phyloP scores from a whole-genome alignment of 2,113 vertebrate species.

The Stegostoma tigrinum region DNA sequence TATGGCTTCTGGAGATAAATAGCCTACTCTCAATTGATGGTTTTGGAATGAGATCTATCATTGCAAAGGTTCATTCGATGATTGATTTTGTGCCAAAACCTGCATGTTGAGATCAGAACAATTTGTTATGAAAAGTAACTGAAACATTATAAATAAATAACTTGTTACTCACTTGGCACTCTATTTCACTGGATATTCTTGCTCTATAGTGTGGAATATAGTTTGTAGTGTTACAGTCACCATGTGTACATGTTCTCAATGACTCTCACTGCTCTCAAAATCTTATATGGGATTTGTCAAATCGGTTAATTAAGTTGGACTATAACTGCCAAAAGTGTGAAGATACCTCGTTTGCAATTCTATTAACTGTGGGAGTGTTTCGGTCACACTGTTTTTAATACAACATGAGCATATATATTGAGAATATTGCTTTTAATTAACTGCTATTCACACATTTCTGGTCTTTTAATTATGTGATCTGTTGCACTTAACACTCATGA shows the following conservation, averaged over 20 bases:
- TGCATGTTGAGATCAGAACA: not conserved
- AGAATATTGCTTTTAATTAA: not conserved
- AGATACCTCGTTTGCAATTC: not conserved
- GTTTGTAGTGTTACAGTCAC: not conserved
- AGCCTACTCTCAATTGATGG: not conserved
- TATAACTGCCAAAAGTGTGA: not conserved
- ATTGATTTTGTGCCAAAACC: slow-evolving; percentile 8
- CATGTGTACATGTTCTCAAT: not conserved
- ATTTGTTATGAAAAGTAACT: not conserved
- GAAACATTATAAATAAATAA: slow-evolving; percentile 16
- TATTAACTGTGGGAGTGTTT: not conserved
- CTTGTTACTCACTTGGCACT: not conserved
- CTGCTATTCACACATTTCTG: not conserved
- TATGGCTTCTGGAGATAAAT: not conserved
- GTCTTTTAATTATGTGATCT: not conserved
- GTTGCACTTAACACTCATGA: not conserved
- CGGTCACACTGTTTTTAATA: not conserved
- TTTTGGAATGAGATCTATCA: not conserved
- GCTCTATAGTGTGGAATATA: not conserved
- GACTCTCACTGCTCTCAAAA: not conserved
- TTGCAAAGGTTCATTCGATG: not conserved
- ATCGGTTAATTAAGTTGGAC: not conserved
- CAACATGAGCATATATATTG: not conserved
- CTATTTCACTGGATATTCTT: not conserved
- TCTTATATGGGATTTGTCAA: not conserved